Evolutionary conservation across 2,113 vertebrate genomes (phyloP).

Genomic region (Mesoclemmys tuberculata): DNA sequence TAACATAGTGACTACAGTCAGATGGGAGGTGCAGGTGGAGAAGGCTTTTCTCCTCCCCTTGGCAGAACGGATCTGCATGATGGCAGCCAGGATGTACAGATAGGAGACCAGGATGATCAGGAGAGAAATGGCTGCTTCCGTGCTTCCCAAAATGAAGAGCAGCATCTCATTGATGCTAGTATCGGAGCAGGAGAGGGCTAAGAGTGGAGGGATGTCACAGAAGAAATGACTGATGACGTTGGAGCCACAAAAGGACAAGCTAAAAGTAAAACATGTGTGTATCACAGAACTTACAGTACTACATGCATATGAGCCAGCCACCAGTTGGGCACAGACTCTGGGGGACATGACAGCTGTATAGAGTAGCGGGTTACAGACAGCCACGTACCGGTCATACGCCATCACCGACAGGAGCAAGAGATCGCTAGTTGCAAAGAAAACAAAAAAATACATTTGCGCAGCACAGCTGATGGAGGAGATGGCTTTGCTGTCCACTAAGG

Average conservation of each 20-base stretch:
- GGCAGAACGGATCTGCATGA: constrained; percentile 37
- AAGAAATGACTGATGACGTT: constrained; percentile 56
- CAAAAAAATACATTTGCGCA: constrained; percentile 6
- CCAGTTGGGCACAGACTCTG: constrained; percentile 1
- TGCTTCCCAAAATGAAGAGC: not conserved
- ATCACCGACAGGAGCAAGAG: constrained; percentile 30
- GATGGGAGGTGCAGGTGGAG: constrained; percentile 53
- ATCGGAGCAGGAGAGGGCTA: constrained; percentile 47
- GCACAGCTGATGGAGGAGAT: not conserved
- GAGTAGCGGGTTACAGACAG: constrained; percentile 42
- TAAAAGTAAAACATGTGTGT: constrained; percentile 43
- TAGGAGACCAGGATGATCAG: constrained; percentile 42
- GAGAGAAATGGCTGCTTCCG: not conserved
- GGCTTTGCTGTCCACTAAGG: too few relatives aligned
- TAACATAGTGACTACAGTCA: constrained; percentile 30
- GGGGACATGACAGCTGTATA: constrained; percentile 39
- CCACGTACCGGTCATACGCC: constrained; percentile 50
- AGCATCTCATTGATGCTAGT: not conserved
- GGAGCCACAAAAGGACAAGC: constrained; percentile 33
- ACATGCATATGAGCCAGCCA: not conserved
- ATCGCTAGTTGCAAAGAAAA: constrained; percentile 8
- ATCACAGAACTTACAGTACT: constrained; percentile 33
- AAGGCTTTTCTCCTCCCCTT: constrained; percentile 53
- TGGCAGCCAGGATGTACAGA: constrained; percentile 35
- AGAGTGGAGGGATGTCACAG: constrained; percentile 48